Evolutionary conservation across 1,140 invertebrate genomes (phyloP), one percentile per base, ranked within the genome.

Genomic region (Tetragnatha versicolor): DNA sequence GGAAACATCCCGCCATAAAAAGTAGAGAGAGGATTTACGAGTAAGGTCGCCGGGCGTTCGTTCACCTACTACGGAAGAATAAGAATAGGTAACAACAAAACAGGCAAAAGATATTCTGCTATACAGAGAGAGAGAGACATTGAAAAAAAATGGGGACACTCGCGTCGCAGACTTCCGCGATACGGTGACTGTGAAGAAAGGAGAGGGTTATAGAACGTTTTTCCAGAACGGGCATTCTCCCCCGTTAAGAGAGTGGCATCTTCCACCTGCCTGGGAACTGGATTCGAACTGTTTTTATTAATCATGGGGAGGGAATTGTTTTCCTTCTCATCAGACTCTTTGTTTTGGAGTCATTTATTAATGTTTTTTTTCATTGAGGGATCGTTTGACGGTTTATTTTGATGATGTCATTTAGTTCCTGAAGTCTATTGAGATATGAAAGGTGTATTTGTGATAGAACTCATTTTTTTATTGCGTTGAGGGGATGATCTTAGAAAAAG

Each of bases 41-140:
- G n/a, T n/a, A n/a, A n/a, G n/a, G n/a, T n/a, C n/a, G n/a, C n/a
- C n/a, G n/a, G n/a, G n/a, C 72, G 72, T 75, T 75, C 72, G 58
- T 75, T 75, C 72, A 75, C 72, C 72, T 75, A 75, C 55, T 49
- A 22, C 58, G 72, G 72, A 75, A 75, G 72, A 75, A 63, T 49
- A 63, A 63, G 72, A 49, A 49, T 49, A 37, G 27, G 27, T 49
- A 72, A 49, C n/a, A n/a, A n/a, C 25, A 63, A 60, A 73, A 73
- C 29, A 49, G n/a, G 14, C 60, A 63, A 20, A 45, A 49, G n/a
- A 63, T 63, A 70, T 17, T 61, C 58, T 75, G 72, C 31, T 75
- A 75, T 63, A n/a, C n/a, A n/a, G n/a, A n/a, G n/a, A n/a, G n/a
- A n/a, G n/a, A n/a, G n/a, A 75, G 72, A 75, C 72, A 75, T 75